Percentiles rank a stretch among this genome's conserved stretches.
phyloP scores from a whole-genome alignment of 1,140 invertebrate species.

The Macrotrachela quadricornifera region DNA sequence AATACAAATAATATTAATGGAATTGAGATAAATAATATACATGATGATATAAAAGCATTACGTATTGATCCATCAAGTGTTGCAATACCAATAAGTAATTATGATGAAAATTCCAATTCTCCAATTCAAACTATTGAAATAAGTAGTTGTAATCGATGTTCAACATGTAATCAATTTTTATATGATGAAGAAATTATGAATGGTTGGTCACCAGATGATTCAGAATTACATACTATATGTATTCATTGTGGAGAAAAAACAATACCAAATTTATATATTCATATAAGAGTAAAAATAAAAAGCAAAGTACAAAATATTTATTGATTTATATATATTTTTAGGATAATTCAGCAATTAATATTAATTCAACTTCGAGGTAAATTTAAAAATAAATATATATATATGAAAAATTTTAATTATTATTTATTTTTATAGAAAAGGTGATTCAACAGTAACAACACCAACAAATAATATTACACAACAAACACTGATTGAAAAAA shows the following conservation, averaged over 20 bases:
- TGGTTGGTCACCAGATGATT: conserved; percentile 89
- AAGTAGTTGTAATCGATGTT: conserved; percentile 36
- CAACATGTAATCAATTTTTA: conserved; percentile 57
- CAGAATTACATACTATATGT: conserved; percentile 75
- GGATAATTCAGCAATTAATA: background rate
- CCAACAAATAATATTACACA: background rate
- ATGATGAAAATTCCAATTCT: too few relatives aligned
- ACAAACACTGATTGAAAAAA: too few relatives aligned
- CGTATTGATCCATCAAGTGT: too few relatives aligned
- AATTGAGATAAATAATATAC: too few relatives aligned
- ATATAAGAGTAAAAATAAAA: background rate
- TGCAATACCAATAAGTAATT: too few relatives aligned
- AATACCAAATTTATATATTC: conserved; percentile 1
- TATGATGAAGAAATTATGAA: conserved; percentile 99
- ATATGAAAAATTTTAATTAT: background rate
- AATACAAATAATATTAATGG: too few relatives aligned
- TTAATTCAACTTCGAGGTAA: background rate
- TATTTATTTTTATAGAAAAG: background rate
- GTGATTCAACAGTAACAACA: background rate
- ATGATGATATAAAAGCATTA: too few relatives aligned
- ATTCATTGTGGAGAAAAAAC: conserved; percentile 3
- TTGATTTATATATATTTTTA: background rate
- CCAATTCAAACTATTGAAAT: too few relatives aligned
- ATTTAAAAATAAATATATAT: too few relatives aligned
- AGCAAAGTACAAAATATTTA: background rate